These are phyloP conservation scores for Scylla paramamosain DNA, from an alignment of 1,140 invertebrate species.

Conservation along the genomic window DNA sequence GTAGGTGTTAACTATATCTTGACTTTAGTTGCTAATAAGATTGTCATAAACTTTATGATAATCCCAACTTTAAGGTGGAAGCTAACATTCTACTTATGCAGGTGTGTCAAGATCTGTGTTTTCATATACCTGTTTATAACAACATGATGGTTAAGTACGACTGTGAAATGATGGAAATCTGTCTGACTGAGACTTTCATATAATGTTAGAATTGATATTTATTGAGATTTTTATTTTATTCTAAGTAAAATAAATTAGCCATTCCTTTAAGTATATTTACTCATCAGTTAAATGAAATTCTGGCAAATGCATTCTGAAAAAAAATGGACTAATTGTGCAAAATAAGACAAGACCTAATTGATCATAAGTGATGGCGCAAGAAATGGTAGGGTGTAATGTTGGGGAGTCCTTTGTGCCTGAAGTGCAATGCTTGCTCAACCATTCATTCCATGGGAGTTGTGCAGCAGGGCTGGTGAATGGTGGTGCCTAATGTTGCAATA, in stretches of 20 bases:
- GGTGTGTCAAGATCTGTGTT: neutral
- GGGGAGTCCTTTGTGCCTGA: slow-evolving; percentile 15
- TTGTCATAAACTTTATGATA: neutral
- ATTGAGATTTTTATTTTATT: slow-evolving; percentile 7
- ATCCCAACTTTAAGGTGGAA: neutral
- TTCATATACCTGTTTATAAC: neutral
- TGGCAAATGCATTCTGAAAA: neutral
- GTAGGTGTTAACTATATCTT: slow-evolving; percentile 4
- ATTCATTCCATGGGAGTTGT: slow-evolving; percentile 69
- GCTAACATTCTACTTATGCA: neutral
- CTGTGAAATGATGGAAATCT: neutral
- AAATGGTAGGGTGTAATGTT: neutral
- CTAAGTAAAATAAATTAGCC: slow-evolving; percentile 8
- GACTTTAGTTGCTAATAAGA: neutral
- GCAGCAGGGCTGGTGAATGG: neutral
- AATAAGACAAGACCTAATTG: neutral
- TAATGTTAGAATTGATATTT: neutral
- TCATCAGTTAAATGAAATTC: neutral
- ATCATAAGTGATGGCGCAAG: neutral
- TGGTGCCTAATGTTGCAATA: slow-evolving; percentile 14
- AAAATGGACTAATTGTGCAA: neutral
- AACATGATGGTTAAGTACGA: neutral
- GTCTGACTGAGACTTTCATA: slow-evolving; percentile 4
- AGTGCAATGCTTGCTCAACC: slow-evolving; percentile 73
- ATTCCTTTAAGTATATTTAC: neutral